Conservation (phyloP, 2,113 vertebrate species). For the Pseudopodoces humilis region DNA sequence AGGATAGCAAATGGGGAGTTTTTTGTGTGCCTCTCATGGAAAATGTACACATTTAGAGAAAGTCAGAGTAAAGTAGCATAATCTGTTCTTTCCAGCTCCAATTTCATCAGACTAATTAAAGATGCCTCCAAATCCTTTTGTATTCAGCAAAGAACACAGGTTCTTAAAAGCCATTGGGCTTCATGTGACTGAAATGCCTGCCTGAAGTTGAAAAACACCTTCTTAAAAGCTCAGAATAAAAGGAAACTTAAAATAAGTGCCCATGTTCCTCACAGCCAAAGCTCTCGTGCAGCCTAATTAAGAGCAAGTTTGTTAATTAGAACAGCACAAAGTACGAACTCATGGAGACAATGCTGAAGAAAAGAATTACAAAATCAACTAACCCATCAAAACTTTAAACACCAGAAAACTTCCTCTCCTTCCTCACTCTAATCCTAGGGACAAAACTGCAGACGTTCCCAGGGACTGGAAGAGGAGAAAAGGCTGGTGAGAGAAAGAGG, state of each 20-base stretch:
- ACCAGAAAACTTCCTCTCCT: neutral
- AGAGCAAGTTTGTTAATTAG: neutral
- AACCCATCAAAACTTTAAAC: neutral
- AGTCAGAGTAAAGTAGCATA: neutral
- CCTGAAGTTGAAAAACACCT: neutral
- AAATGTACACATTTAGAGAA: neutral
- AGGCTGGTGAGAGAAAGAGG: neutral
- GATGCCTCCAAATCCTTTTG: neutral
- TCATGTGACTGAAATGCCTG: neutral
- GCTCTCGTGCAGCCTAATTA: neutral
- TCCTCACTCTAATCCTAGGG: neutral
- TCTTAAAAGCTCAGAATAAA: neutral
- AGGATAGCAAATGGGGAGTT: neutral
- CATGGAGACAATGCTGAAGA: neutral
- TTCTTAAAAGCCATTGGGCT: neutral
- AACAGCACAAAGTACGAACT: accelerated
- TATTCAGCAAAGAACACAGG: neutral
- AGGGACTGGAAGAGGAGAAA: neutral
- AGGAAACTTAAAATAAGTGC: neutral
- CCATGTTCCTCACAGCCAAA: neutral
- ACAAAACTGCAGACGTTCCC: neutral
- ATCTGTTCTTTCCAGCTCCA: neutral
- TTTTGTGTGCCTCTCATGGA: neutral
- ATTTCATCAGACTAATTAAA: neutral
- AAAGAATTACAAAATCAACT: neutral